Base-by-base conservation (phyloP, 2,888 invertebrate genomes). In the Sisyra nigra region DNA sequence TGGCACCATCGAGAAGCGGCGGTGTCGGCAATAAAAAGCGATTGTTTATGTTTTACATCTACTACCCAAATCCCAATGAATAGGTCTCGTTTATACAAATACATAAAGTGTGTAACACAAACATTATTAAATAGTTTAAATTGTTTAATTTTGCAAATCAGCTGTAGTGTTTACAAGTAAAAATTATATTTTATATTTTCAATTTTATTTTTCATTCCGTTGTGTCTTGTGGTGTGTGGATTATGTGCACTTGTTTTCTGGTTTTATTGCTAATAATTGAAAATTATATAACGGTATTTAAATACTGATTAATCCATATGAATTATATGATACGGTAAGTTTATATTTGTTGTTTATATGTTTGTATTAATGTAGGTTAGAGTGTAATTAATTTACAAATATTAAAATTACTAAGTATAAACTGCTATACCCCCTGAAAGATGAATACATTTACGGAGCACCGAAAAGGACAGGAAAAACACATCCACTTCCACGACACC, bases 361-460 rank as follows among this genome's bases (percentile, higher is more conserved):
- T n/a, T n/a, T 42, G 42, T 42, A 42, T 42, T 42, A 42, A 42
- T 36, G 42, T 37, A 37, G 17, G 42, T 42, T 42, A 42, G 42
- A 42, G 35, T 42, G 42, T 42, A 34, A 42, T 42, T 42, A 36
- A 42, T 42, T 42, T 42, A 42, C 42, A 42, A 42, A 42, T 42
- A 42, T 42, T 42, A 42, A 42, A 42, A 42, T 36, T 36, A 42
- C 33, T 10, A 42, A 11, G 42, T 35, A 42, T 42, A 42, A 42
- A 42, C 35, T 36, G 42, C 35, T 42, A 35, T 42, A 42, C 42
- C 42, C 31, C 42, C 42, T 42, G 42, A 42, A 42, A 42, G 42
- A 42, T 42, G 42, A 36, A 36, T 42, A 42, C 42, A 36, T 45
- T 45, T 41, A 40, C 33, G 31, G 45, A 45, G 31, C 45, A 45